Conservation (phyloP, 2,797 vertebrate genomes). For the Lepilemur septentrionalis region DNA sequence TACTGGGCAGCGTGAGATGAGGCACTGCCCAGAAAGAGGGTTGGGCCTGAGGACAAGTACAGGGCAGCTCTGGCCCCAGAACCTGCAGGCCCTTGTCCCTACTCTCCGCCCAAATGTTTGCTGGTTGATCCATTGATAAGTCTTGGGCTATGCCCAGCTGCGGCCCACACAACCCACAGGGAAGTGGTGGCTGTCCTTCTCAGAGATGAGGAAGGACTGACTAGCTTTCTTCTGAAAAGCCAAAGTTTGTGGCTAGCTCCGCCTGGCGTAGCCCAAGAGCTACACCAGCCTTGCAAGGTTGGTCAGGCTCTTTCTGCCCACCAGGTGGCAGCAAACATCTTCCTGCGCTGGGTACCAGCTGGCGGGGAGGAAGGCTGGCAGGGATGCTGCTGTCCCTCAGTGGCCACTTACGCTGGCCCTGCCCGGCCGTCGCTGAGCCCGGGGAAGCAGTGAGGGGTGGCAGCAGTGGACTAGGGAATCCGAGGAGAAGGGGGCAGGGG, state of each 20-base stretch:
- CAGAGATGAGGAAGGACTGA: not conserved
- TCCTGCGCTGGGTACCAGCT: not conserved
- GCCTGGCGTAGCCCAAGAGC: not conserved
- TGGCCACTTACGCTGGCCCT: not conserved
- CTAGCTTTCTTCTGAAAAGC: not conserved
- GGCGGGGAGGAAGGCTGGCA: rapidly evolving
- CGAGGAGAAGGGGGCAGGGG: rapidly evolving
- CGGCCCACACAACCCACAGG: too few relatives aligned
- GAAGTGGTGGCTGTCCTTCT: not conserved
- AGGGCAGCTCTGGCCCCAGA: not conserved
- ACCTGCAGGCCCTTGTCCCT: not conserved
- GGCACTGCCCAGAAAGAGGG: not conserved
- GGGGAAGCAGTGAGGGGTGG: too few relatives aligned
- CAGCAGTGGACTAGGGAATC: not conserved
- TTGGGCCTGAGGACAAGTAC: not conserved
- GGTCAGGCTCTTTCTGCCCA: not conserved
- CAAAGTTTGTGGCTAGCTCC: not conserved
- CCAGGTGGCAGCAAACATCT: conserved; percentile 74
- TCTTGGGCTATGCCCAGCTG: not conserved
- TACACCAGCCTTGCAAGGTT: too few relatives aligned
- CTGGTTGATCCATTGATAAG: not conserved
- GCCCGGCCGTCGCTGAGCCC: rapidly evolving
- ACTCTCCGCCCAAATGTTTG: not conserved
- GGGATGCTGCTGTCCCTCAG: not conserved
- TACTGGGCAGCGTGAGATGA: too few relatives aligned